Conservation (phyloP, 2,797 vertebrate species). For the Melanotaenia maccullochi region DNA sequence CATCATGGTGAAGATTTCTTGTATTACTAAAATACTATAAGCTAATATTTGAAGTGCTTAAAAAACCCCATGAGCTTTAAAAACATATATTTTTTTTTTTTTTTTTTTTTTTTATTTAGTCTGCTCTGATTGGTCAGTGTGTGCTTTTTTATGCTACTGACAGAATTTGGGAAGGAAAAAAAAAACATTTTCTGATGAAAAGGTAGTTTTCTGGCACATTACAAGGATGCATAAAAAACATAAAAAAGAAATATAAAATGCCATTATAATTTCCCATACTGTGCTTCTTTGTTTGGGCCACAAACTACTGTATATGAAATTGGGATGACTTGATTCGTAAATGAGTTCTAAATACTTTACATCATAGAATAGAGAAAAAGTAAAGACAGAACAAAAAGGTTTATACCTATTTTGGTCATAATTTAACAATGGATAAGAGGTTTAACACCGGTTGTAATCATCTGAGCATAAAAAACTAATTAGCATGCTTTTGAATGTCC, state of each 20-base stretch:
- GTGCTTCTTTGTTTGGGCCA: background rate
- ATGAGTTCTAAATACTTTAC: background rate
- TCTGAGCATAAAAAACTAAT: constrained; percentile 27
- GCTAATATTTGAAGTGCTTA: background rate
- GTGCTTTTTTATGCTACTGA: too few species aligned
- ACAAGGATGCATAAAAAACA: background rate
- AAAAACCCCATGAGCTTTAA: background rate
- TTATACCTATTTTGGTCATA: background rate
- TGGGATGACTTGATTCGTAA: background rate
- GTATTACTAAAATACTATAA: background rate
- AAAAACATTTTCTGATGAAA: background rate
- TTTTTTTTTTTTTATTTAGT: background rate
- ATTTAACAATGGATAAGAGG: constrained; percentile 24
- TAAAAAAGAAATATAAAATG: background rate
- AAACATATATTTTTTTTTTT: background rate
- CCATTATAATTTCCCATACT: too few species aligned
- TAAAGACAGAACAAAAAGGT: background rate
- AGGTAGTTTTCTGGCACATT: background rate
- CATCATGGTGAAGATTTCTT: background rate
- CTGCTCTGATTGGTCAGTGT: too few species aligned
- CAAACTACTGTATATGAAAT: background rate
- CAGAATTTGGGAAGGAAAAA: too few species aligned
- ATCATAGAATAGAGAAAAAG: background rate
- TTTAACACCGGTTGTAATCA: constrained; percentile 8
- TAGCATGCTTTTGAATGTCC: constrained; percentile 29